A percentile compares a stretch with the other conserved stretches of the same genome.
Evolutionary conservation across 1,140 invertebrate genomes (phyloP).

Genomic region (Drosophila tristis): DNA sequence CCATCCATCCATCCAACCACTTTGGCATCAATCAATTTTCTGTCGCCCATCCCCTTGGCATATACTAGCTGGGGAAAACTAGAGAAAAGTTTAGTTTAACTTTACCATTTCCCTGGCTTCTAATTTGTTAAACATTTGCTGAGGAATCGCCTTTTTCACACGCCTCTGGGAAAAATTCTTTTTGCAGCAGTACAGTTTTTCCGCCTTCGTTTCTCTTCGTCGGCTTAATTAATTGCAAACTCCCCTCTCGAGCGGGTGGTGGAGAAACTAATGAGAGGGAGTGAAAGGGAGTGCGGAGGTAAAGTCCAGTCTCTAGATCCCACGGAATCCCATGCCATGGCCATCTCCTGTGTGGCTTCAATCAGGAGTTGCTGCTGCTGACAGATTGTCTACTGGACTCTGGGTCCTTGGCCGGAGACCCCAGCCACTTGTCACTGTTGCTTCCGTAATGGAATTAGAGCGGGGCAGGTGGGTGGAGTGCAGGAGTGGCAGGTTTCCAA

Average conservation of each 20-base stretch:
- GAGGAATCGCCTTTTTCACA: constrained; percentile 60
- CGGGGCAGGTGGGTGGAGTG: constrained; percentile 10
- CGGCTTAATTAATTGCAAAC: constrained; percentile 75
- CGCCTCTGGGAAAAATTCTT: constrained; percentile 41
- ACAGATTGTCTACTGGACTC: constrained; percentile 32
- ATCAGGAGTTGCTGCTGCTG: constrained; percentile 57
- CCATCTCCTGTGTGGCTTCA: constrained; percentile 37
- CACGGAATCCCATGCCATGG: neutral
- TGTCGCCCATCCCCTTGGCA: neutral
- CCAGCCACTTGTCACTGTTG: constrained; percentile 79
- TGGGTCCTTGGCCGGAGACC: constrained; percentile 27
- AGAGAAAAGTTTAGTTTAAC: constrained; percentile 31
- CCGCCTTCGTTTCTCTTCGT: neutral
- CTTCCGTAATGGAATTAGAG: constrained; percentile 80
- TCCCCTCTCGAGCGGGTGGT: constrained; percentile 25
- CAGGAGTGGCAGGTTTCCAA: constrained; percentile 2
- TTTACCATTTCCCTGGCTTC: constrained; percentile 43
- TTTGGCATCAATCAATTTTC: constrained; percentile 59
- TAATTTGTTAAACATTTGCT: constrained; percentile 66
- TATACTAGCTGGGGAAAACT: no score
- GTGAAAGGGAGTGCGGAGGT: neutral
- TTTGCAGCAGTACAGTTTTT: constrained; percentile 27
- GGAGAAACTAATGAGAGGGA: constrained; percentile 30
- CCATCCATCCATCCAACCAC: constrained; percentile 36
- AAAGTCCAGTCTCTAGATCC: constrained; percentile 19